Evolutionary conservation across 2,888 invertebrate genomes (phyloP).

Genomic region (Dryocosmus kuriphilus): DNA sequence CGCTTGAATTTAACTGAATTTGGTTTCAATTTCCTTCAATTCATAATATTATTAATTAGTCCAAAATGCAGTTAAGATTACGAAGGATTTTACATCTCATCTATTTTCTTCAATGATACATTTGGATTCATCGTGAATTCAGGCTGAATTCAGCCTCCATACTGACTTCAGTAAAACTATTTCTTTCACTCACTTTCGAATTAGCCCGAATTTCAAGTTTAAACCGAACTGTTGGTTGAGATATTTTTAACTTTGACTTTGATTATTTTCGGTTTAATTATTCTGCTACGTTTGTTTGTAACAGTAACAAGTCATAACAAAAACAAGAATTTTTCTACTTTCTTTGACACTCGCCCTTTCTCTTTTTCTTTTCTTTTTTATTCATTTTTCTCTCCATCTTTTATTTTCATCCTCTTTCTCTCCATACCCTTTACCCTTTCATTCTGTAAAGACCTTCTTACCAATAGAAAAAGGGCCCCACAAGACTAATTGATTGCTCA

Average conservation of each 20-base stretch:
- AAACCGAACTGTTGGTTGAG: background rate
- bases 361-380: background rate
- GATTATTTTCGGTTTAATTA: background rate
- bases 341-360: background rate
- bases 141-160: too few species aligned
- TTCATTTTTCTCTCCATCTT: background rate
- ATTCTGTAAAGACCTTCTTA: background rate
- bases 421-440: background rate
- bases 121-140: too few species aligned
- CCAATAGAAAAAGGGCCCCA: background rate
- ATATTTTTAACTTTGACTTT: background rate
- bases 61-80: too few species aligned
- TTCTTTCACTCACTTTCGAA: background rate
- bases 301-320: too few species aligned
- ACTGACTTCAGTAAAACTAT: too few species aligned
- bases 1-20: too few species aligned
- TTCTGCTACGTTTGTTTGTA: too few species aligned
- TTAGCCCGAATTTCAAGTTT: background rate
- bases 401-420: background rate
- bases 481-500: slow-evolving; percentile 58
- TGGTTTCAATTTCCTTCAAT: too few species aligned
- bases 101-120: too few species aligned
- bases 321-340: background rate
- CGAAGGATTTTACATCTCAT: too few species aligned
- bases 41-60: too few species aligned